phyloP scores from a whole-genome alignment of 1,140 invertebrate genomes.

The Lepidurus apus region DNA sequence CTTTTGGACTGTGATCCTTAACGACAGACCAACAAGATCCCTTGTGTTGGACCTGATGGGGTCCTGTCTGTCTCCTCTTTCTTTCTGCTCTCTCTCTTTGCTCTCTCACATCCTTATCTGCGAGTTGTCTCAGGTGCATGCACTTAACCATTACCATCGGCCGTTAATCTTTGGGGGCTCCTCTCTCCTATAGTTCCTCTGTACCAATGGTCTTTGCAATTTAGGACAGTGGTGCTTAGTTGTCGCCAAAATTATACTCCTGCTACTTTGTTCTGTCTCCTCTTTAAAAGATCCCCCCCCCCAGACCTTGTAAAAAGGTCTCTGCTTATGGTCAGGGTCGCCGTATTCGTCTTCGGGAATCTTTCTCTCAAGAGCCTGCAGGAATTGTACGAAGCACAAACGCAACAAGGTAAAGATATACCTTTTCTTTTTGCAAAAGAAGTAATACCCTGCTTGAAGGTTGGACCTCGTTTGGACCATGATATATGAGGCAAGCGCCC shows the following conservation, averaged over 20 bases:
- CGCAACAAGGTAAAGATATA: background rate
- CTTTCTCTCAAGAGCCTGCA: background rate
- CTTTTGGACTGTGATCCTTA: background rate
- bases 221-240: too few relatives aligned
- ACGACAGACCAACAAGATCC: background rate
- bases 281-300: background rate
- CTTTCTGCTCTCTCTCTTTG: too few relatives aligned
- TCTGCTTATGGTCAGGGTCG: background rate
- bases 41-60: background rate
- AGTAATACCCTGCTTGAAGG: background rate
- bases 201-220: background rate
- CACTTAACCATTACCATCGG: background rate
- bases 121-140: background rate
- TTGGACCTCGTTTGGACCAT: slow-evolving; percentile 12
- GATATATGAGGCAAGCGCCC: slow-evolving; percentile 18
- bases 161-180: background rate
- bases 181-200: background rate
- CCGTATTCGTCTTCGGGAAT: background rate
- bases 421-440: background rate
- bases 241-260: background rate
- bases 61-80: too few relatives aligned
- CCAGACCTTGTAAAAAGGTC: slow-evolving; percentile 6
- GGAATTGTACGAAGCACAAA: slow-evolving; percentile 5
- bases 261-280: background rate
- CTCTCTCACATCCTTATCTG: slow-evolving; percentile 4